Conservation (phyloP, 2,888 invertebrate genomes). For the Linyphia triangularis region DNA sequence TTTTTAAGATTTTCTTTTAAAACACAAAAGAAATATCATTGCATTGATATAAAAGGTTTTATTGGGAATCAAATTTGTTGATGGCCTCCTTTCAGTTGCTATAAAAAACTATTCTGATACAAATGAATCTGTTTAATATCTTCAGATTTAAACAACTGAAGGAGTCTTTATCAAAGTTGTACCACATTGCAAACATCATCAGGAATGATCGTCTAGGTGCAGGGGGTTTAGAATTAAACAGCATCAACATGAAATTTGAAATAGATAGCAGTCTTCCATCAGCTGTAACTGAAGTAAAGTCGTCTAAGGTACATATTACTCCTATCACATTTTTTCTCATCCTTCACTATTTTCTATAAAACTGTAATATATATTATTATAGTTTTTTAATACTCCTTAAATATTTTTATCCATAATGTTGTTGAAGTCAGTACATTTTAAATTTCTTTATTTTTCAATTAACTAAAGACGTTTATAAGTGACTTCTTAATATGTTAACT, state of each 20-base stretch:
- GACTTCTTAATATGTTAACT: neutral
- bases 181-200: slow-evolving; percentile 78
- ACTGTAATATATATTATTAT: too few species aligned
- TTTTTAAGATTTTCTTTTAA: too few species aligned
- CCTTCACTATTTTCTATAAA: too few species aligned
- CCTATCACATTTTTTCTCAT: too few species aligned
- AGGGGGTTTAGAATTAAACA: slow-evolving; percentile 80
- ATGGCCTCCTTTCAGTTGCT: neutral
- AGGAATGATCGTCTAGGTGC: slow-evolving; percentile 78
- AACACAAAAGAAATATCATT: too few species aligned
- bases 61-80: neutral
- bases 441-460: too few species aligned
- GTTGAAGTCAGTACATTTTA: too few species aligned
- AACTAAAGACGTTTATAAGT: too few species aligned
- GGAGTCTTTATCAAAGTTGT: slow-evolving; percentile 77
- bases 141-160: slow-evolving; percentile 78
- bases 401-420: neutral
- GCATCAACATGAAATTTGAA: slow-evolving; percentile 79
- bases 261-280: slow-evolving; percentile 78
- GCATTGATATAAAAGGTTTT: neutral
- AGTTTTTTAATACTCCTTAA: neutral
- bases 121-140: neutral
- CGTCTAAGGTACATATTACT: slow-evolving; percentile 48
- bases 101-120: too few species aligned
- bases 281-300: slow-evolving; percentile 49